phyloP scores from a whole-genome alignment of 2,113 vertebrate genomes.

The Hystrix brachyura region DNA sequence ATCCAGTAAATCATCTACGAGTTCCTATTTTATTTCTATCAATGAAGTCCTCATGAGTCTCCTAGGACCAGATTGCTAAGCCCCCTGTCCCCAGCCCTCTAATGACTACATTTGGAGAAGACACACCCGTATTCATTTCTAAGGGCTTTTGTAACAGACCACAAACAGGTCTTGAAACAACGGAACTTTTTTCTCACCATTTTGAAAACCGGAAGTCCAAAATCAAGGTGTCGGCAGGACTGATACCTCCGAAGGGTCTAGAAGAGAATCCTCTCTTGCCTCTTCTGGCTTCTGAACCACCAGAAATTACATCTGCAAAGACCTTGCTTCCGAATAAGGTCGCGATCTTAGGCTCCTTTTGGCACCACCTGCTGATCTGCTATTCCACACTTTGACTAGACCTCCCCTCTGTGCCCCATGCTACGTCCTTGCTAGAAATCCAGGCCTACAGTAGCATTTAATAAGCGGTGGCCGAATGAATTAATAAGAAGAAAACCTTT shows the following conservation, averaged over 20 bases:
- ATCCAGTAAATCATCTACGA: not conserved
- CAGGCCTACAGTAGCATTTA: not conserved
- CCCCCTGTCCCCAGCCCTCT: not conserved
- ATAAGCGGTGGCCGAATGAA: slow-evolving; percentile 11
- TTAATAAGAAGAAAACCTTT: slow-evolving; percentile 32
- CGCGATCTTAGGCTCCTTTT: not conserved
- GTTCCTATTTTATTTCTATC: not conserved
- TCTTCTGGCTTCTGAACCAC: not conserved
- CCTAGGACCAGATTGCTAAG: not conserved
- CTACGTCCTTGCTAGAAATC: not conserved
- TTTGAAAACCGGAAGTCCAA: not conserved
- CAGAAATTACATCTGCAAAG: not conserved
- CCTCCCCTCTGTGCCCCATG: not conserved
- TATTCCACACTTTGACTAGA: not conserved
- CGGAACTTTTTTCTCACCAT: not conserved
- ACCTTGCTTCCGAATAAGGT: not conserved
- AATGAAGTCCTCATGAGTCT: not conserved
- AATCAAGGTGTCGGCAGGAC: not conserved
- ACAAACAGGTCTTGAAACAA: not conserved
- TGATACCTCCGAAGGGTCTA: not conserved
- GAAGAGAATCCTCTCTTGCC: not conserved
- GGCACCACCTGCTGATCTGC: too few species aligned
- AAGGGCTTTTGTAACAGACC: not conserved
- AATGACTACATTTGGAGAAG: not conserved
- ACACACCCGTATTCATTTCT: not conserved